phyloP scores from a whole-genome alignment of 2,797 vertebrate species.

The Cyclopterus lumpus region DNA sequence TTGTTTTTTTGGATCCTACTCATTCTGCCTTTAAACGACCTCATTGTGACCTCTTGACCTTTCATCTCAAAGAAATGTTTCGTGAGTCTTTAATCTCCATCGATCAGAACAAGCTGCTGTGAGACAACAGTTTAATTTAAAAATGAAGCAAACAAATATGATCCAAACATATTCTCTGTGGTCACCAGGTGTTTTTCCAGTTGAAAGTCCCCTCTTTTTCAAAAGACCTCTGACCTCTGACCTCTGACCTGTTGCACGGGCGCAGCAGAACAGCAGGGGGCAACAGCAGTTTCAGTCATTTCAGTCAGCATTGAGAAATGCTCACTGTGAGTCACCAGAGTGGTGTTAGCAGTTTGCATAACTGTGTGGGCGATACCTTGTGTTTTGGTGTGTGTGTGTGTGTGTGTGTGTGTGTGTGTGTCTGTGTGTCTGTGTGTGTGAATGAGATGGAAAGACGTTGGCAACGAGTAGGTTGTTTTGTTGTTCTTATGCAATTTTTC shows the following conservation, averaged over 20 bases:
- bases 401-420: conserved; percentile 54
- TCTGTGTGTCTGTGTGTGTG: conserved; percentile 35
- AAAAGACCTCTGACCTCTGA: not conserved
- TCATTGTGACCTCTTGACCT: conserved; percentile 15
- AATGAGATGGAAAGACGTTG: conserved; percentile 35
- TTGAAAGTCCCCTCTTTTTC: not conserved
- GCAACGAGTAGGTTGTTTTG: conserved; percentile 66
- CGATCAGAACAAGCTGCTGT: not conserved
- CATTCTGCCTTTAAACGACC: not conserved
- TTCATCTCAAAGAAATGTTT: conserved; percentile 6
- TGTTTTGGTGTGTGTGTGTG: conserved; percentile 56
- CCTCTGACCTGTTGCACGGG: conserved; percentile 1
- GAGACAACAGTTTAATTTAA: no score
- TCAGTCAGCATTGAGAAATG: conserved; percentile 22
- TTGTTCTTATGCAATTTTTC: conserved; percentile 72
- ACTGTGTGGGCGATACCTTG: conserved; percentile 60
- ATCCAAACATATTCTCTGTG: not conserved
- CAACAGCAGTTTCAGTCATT: conserved; percentile 4
- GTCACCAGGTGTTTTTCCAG: not conserved
- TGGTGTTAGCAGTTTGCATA: conserved; percentile 61
- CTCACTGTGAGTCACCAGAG: conserved; percentile 54
- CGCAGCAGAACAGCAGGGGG: not conserved
- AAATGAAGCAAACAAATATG: not conserved
- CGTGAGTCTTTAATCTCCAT: not conserved
- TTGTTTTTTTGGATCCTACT: not conserved